Conservation (phyloP, 2,797 vertebrate genomes). For the Betta splendens region DNA sequence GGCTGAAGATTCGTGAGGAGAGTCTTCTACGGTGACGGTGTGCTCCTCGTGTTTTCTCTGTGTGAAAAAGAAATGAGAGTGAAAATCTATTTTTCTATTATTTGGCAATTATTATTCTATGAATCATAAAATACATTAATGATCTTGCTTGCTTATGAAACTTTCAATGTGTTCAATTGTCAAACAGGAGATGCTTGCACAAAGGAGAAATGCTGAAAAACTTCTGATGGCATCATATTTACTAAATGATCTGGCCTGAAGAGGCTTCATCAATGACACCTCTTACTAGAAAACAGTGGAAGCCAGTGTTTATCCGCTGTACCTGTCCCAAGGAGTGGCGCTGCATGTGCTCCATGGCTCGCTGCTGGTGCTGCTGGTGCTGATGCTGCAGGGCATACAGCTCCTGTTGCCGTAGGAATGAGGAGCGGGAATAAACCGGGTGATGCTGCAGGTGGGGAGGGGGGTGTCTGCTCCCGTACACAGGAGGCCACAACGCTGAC, state of each 20-base stretch:
- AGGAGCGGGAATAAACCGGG: slow-evolving; percentile 88
- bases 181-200: background rate
- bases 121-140: background rate
- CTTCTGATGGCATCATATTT: slow-evolving; percentile 9
- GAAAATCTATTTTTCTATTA: background rate
- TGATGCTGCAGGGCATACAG: slow-evolving; percentile 90
- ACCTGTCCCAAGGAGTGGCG: slow-evolving; percentile 81
- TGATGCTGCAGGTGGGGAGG: slow-evolving; percentile 92
- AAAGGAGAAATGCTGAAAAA: too few relatives aligned
- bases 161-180: background rate
- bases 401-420: slow-evolving; percentile 93
- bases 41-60: slow-evolving; percentile 90
- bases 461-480: slow-evolving; percentile 90
- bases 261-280: slow-evolving; percentile 25
- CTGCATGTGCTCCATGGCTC: slow-evolving; percentile 81
- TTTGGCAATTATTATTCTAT: background rate
- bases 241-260: slow-evolving; percentile 39
- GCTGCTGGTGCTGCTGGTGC: slow-evolving; percentile 63
- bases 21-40: slow-evolving; percentile 83
- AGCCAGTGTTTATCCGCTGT: slow-evolving; percentile 33
- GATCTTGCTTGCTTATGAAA: background rate
- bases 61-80: slow-evolving; percentile 59
- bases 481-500: slow-evolving; percentile 91
- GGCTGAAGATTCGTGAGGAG: slow-evolving; percentile 68
- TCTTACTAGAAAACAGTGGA: slow-evolving; percentile 14